Conservation (phyloP, 2,113 vertebrate genomes). For the Malurus elegans region DNA sequence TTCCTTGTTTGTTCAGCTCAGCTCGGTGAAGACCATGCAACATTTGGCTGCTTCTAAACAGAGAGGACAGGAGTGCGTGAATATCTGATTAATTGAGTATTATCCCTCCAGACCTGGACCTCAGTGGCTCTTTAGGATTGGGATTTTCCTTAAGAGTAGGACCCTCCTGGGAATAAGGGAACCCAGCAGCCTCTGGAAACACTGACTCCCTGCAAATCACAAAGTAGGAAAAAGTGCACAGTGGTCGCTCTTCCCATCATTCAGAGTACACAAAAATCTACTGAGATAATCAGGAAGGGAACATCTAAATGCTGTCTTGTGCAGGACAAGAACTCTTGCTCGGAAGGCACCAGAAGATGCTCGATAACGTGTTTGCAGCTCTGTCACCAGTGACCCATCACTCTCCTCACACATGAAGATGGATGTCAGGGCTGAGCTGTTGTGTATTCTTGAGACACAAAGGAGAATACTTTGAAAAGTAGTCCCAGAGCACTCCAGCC, state of each 20-base stretch:
- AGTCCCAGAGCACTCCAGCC: conserved; percentile 44
- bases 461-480: conserved; percentile 59
- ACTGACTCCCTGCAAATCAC: neutral
- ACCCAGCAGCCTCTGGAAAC: neutral
- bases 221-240: neutral
- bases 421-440: conserved; percentile 50
- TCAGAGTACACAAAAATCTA: neutral
- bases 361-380: neutral
- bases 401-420: conserved; percentile 19
- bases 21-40: neutral
- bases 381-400: conserved; percentile 13
- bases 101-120: neutral
- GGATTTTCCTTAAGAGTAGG: neutral
- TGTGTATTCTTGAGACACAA: conserved; percentile 35
- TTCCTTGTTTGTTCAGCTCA: neutral
- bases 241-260: neutral
- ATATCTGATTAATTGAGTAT: neutral
- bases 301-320: neutral
- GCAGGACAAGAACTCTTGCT: neutral
- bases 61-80: neutral
- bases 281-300: neutral
- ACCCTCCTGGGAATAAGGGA: neutral
- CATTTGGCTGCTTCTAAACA: neutral
- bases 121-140: neutral
- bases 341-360: neutral